These are phyloP conservation scores for Alethe castanea DNA, from an alignment of 2,113 vertebrate species.

Conservation along the genomic window DNA sequence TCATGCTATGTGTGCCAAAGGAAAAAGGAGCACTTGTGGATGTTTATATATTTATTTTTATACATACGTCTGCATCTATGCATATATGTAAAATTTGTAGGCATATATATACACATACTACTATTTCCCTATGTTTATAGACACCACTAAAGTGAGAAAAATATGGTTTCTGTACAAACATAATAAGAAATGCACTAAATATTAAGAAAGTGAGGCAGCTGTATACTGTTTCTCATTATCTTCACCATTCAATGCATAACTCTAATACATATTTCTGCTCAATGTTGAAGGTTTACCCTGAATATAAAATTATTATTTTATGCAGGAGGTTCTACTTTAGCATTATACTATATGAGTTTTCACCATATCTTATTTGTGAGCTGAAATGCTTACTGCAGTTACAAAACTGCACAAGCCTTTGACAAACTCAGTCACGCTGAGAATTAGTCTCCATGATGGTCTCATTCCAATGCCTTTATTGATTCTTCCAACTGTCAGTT, in stretches of 20 bases:
- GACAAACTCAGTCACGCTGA: not conserved
- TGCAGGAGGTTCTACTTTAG: not conserved
- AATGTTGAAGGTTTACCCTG: not conserved
- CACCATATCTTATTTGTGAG: not conserved
- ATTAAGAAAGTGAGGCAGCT: not conserved
- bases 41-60: not conserved
- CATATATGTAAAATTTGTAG: not conserved
- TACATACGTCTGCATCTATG: too few species aligned
- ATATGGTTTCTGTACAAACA: not conserved
- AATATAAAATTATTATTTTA: not conserved
- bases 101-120: not conserved
- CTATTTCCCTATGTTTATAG: not conserved
- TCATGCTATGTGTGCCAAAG: not conserved
- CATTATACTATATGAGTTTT: not conserved
- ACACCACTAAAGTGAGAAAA: not conserved
- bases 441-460: not conserved
- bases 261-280: not conserved
- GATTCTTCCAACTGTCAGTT: not conserved
- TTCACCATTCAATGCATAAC: not conserved
- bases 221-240: not conserved
- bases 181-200: not conserved
- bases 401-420: not conserved
- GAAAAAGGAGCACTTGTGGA: not conserved
- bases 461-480: not conserved
- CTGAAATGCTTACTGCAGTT: not conserved